These are phyloP conservation scores for Oxygymnocypris stewartii DNA, from an alignment of 2,113 vertebrate genomes.

Conservation along the genomic window DNA sequence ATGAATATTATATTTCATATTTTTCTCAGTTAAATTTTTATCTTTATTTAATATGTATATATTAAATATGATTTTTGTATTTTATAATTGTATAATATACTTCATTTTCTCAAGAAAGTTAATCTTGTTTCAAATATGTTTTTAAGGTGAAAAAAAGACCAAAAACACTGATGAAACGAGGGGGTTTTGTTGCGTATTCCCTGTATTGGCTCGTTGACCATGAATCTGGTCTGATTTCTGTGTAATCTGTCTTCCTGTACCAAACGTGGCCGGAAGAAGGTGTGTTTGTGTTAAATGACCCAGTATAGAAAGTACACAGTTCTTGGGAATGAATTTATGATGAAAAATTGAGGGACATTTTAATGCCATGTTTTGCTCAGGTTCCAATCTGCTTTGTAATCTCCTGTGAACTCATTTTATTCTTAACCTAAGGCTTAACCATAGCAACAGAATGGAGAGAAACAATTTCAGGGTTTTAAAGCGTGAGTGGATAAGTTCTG, in stretches of 20 bases:
- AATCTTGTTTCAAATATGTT: neutral
- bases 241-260: conserved; percentile 38
- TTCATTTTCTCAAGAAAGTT: neutral
- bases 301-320: neutral
- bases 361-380: conserved; percentile 59
- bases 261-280: conserved; percentile 14
- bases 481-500: neutral
- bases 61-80: neutral
- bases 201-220: neutral
- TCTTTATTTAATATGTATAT: neutral
- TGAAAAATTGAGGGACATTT: conserved; percentile 34
- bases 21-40: neutral
- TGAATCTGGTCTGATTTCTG: conserved; percentile 7
- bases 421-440: conserved; percentile 23
- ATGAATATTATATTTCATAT: neutral
- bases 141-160: neutral
- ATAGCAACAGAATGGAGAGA: neutral
- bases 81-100: neutral
- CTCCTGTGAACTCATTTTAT: conserved; percentile 31
- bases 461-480: neutral
- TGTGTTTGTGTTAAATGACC: conserved; percentile 24
- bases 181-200: neutral
- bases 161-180: neutral
- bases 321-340: conserved; percentile 2
- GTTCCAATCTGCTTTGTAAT: conserved; percentile 61